Evolutionary conservation across 2,888 invertebrate species (phyloP).

Genomic region (Epistrophella euchroma): DNA sequence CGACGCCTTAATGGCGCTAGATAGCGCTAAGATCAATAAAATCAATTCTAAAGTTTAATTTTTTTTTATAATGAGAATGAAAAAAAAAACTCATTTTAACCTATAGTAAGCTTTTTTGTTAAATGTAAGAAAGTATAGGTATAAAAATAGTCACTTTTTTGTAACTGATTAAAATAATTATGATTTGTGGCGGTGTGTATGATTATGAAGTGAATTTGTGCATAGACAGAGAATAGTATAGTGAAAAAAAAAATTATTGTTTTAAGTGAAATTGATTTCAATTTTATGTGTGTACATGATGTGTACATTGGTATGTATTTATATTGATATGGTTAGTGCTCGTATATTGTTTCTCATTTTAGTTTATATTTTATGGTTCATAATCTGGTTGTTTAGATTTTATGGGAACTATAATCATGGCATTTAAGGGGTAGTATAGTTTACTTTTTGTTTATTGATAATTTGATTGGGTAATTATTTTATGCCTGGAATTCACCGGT

Average conservation of each 20-base stretch:
- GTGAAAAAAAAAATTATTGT: conserved; percentile 11
- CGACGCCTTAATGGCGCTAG: conserved; percentile 68
- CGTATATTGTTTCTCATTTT: not conserved
- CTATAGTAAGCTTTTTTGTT: not conserved
- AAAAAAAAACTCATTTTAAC: conserved; percentile 10
- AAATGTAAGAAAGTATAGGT: not conserved
- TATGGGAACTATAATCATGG: conserved; percentile 32
- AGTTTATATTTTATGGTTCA: conserved; percentile 15
- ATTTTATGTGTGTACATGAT: conserved; percentile 18
- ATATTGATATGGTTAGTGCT: not conserved
- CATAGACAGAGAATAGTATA: conserved; percentile 16
- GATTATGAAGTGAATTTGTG: conserved; percentile 34
- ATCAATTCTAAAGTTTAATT: conserved; percentile 56
- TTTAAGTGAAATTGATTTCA: conserved; percentile 57
- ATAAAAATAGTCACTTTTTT: not conserved
- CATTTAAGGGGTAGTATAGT: conserved; percentile 16
- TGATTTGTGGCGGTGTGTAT: conserved; percentile 4
- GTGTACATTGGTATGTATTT: not conserved
- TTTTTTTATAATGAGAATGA: conserved; percentile 29
- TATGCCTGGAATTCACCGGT: conserved; percentile 18
- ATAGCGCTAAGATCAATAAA: conserved; percentile 68
- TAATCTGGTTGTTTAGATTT: conserved; percentile 24
- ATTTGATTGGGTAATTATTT: conserved; percentile 24
- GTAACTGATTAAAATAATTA: conserved; percentile 22
- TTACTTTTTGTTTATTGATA: conserved; percentile 21